Base-by-base conservation (phyloP, 2,113 vertebrate species). In the Catharus fuscescens region DNA sequence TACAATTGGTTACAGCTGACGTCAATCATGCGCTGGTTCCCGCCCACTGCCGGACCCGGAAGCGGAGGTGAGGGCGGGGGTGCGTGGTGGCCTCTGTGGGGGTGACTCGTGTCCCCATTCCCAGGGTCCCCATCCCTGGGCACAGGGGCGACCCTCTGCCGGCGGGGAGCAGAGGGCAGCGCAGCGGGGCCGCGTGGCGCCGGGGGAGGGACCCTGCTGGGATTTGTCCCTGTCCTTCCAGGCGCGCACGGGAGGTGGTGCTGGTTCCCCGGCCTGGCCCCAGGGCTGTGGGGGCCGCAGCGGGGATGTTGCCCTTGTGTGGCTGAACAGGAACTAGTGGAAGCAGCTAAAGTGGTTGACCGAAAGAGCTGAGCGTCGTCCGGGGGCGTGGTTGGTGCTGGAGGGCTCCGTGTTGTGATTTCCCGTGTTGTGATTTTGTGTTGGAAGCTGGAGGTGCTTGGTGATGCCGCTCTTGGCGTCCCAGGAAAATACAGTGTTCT, bases 51-150 rank as follows among this genome's bases (percentile, higher is more conserved):
- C 5, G 11, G 18, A 6, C 2, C 25, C 65, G 76, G 90, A 96
- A 74, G 66, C 4, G 18, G 32, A 29, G 95, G 95, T 94, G 80
- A 91, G 66, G 38, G 60, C 0, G 1, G 12, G 15, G 45, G 50
- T 3, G 5, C 1, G 0, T 19, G 18, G 54, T 0, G 15, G 21
- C 5, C 0, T 13, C 2, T 3, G 17, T 3, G 2, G 9, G 9
- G 19, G 25, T 25, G 34, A 28, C 4, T 0, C 4, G 6, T 32
- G 44, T 48, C 16, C 17, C 7, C 2, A 2, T 10, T 13, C 23
- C 11, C 31, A 0, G 7, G 14, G n/a, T 48, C 23, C 28, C 29
- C 29, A 12, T 57, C 17, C 36, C 50, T 3, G 34, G 17, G 29
- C 40, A 18, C 6, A 8, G 11, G 1, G 1, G 6, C 1, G 6